phyloP scores from a whole-genome alignment of 1,140 invertebrate genomes.

The Atta texana region DNA sequence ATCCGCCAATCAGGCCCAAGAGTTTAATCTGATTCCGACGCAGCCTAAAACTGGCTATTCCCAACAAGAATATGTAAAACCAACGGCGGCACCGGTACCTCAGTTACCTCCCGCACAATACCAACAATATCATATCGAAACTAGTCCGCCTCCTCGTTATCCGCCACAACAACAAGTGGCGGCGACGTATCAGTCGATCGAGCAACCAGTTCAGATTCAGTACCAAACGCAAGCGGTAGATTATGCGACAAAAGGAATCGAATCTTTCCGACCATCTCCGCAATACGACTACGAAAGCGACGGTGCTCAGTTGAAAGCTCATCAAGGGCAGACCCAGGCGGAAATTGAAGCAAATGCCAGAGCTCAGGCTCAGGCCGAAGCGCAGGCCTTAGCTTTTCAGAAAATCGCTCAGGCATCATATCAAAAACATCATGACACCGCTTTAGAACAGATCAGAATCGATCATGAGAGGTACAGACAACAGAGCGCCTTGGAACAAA shows the following conservation, averaged over 20 bases:
- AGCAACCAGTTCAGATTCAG: constrained; percentile 75
- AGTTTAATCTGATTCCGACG: constrained; percentile 79
- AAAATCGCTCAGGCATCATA: constrained; percentile 82
- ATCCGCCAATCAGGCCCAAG: constrained; percentile 83
- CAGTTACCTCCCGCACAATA: constrained; percentile 80
- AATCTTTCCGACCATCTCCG: constrained; percentile 69
- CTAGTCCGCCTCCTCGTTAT: constrained; percentile 78
- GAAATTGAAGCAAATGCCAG: constrained; percentile 78
- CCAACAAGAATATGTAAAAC: constrained; percentile 74
- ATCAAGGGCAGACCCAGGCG: constrained; percentile 62
- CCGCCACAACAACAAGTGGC: constrained; percentile 66
- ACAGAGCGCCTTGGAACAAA: constrained; percentile 83
- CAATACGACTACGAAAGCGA: constrained; percentile 82
- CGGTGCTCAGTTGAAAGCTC: constrained; percentile 66
- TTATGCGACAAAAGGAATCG: not conserved
- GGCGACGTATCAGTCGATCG: constrained; percentile 68
- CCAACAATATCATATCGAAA: constrained; percentile 85
- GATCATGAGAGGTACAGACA: constrained; percentile 80
- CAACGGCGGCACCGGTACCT: constrained; percentile 65
- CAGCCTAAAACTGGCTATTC: constrained; percentile 72
- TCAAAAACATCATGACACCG: constrained; percentile 81
- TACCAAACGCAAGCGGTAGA: constrained; percentile 53
- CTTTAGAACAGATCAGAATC: constrained; percentile 82
- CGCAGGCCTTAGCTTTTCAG: constrained; percentile 83
- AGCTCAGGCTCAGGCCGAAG: constrained; percentile 81